Evolutionary conservation across 1,140 invertebrate genomes (phyloP).

Genomic region (Camponotus floridanus): DNA sequence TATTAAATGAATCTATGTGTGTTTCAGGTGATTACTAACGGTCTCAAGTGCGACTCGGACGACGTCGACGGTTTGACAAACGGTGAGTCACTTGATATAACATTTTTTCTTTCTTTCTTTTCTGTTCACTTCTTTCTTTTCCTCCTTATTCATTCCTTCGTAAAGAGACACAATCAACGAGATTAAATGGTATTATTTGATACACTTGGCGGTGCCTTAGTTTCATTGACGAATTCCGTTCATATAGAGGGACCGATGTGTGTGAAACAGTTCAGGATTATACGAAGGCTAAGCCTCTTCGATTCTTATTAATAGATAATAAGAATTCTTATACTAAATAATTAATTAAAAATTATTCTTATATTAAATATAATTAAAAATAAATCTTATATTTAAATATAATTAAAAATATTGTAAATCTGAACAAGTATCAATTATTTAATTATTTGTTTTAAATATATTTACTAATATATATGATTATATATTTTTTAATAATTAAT

Average conservation of each 20-base stretch:
- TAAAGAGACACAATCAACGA: slow-evolving; percentile 55
- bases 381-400: neutral
- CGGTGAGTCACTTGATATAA: slow-evolving; percentile 76
- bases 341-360: neutral
- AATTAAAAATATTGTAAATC: neutral
- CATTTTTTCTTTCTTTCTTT: slow-evolving; percentile 1
- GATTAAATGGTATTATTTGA: slow-evolving; percentile 40
- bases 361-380: neutral
- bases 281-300: neutral
- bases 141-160: slow-evolving; percentile 8
- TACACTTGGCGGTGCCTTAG: slow-evolving; percentile 41
- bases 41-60: slow-evolving; percentile 74
- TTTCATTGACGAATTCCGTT: slow-evolving; percentile 67
- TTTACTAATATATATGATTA: neutral
- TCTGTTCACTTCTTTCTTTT: neutral
- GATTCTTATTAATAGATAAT: no score
- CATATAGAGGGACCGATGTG: neutral
- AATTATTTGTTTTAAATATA: neutral
- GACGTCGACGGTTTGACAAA: slow-evolving; percentile 78
- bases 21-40: slow-evolving; percentile 82
- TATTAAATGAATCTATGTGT: slow-evolving; percentile 62
- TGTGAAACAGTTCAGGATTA: slow-evolving; percentile 2
- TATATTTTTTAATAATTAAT: no score
- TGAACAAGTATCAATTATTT: neutral
- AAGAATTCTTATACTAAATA: neutral